Conservation (phyloP, 2,888 invertebrate genomes). For the Clanis bilineata region DNA sequence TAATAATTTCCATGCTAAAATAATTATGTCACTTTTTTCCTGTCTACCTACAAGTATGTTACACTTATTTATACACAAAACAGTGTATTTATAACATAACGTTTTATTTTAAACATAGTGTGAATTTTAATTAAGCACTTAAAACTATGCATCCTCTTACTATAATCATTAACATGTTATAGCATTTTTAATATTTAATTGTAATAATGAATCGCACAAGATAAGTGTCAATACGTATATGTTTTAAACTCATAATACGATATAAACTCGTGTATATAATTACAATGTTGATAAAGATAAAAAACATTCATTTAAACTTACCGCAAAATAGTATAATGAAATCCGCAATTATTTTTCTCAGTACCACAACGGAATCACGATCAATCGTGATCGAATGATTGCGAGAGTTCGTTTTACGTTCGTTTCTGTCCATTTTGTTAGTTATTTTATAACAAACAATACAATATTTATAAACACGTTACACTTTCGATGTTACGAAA, state of each 20-base stretch:
- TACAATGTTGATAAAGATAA: conserved; percentile 15
- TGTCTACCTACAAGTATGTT: no score
- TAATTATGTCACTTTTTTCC: no score
- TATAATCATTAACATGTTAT: no score
- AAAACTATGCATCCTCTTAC: no score
- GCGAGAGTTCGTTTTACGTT: conserved; percentile 65
- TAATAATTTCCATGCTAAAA: no score
- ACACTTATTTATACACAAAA: no score
- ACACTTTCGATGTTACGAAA: conserved; percentile 59
- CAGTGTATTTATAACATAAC: no score
- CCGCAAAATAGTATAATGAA: conserved; percentile 85
- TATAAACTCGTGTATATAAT: not conserved
- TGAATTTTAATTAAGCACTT: no score
- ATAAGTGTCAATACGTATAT: no score
- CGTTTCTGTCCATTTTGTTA: conserved; percentile 69
- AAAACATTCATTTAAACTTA: conserved; percentile 68
- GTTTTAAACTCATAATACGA: not conserved
- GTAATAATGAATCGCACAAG: not conserved
- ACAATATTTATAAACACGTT: conserved; percentile 38
- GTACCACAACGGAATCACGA: conserved; percentile 79
- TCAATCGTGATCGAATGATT: conserved; percentile 74
- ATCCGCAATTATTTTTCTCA: conserved; percentile 86
- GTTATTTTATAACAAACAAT: conserved; percentile 31
- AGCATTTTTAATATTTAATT: no score
- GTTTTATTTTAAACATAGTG: no score